Conservation (phyloP, 2,113 vertebrate species). For the Tonatia bakeri region DNA sequence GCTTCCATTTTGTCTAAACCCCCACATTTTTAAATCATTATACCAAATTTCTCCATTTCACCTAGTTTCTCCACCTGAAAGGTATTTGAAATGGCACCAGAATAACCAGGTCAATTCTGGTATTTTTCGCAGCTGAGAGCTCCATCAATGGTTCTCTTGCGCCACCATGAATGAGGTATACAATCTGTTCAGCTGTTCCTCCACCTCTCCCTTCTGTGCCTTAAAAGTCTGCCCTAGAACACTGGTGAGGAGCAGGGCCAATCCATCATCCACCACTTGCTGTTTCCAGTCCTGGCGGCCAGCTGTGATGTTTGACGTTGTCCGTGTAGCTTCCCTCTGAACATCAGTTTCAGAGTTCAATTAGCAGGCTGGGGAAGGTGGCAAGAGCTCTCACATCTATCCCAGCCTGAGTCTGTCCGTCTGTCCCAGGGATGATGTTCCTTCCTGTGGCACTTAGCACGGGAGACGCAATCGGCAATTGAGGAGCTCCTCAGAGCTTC, state of each 20-base stretch:
- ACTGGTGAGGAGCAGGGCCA: not conserved
- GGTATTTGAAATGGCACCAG: not conserved
- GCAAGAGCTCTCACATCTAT: not conserved
- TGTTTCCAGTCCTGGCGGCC: not conserved
- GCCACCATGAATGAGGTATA: not conserved
- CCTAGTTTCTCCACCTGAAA: not conserved
- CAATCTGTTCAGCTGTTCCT: not conserved
- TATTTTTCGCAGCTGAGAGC: not conserved
- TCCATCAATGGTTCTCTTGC: not conserved
- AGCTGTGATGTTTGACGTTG: not conserved
- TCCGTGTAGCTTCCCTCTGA: not conserved
- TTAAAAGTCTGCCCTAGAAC: not conserved
- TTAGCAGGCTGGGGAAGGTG: not conserved
- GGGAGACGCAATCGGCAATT: not conserved
- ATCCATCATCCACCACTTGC: not conserved
- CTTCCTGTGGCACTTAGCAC: not conserved
- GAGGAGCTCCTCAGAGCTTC: not conserved
- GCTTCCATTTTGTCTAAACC: not conserved
- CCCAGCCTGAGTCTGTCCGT: not conserved
- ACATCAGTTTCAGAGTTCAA: not conserved
- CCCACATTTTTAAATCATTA: not conserved
- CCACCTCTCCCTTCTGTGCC: not conserved
- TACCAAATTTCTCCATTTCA: not conserved
- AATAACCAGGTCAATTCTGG: not conserved
- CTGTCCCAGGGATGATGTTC: not conserved